A percentile compares a stretch with the other conserved stretches of the same genome.
Conservation (phyloP, 2,888 invertebrate genomes). For the Therioaphis trifolii region DNA sequence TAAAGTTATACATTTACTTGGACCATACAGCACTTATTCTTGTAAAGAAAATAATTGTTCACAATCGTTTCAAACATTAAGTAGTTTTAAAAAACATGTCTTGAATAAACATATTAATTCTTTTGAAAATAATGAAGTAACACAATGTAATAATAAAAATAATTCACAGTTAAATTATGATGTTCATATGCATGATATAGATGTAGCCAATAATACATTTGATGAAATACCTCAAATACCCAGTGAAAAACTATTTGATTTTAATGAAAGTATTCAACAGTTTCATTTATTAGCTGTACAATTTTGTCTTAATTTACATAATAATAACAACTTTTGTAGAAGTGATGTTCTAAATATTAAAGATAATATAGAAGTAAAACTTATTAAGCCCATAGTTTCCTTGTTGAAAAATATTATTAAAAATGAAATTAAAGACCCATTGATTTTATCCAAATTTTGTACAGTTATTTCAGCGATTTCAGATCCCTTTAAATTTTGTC, state of each 20-base stretch:
- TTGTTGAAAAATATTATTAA: neutral
- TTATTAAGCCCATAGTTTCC: neutral
- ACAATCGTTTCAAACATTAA: conserved; percentile 16
- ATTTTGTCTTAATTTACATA: conserved; percentile 1
- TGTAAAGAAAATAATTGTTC: conserved; percentile 35
- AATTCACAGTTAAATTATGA: neutral
- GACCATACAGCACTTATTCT: neutral
- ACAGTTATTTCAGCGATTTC: neutral
- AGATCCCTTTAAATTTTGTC: too few relatives aligned
- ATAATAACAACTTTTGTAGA: conserved; percentile 12
- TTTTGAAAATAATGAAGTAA: neutral
- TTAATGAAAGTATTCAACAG: neutral
- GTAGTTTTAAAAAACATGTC: conserved; percentile 31
- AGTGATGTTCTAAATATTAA: neutral
- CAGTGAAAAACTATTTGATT: neutral
- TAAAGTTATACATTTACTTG: conserved; percentile 8
- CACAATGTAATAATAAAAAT: neutral
- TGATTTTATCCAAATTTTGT: neutral
- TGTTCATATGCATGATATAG: too few relatives aligned
- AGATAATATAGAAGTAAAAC: neutral
- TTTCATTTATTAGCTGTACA: neutral
- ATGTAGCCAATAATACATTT: too few relatives aligned
- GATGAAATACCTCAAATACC: too few relatives aligned
- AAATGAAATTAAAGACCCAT: neutral
- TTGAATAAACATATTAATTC: neutral